These are phyloP conservation scores for Alca torda DNA, from an alignment of 2,797 vertebrate species.

Conservation along the genomic window DNA sequence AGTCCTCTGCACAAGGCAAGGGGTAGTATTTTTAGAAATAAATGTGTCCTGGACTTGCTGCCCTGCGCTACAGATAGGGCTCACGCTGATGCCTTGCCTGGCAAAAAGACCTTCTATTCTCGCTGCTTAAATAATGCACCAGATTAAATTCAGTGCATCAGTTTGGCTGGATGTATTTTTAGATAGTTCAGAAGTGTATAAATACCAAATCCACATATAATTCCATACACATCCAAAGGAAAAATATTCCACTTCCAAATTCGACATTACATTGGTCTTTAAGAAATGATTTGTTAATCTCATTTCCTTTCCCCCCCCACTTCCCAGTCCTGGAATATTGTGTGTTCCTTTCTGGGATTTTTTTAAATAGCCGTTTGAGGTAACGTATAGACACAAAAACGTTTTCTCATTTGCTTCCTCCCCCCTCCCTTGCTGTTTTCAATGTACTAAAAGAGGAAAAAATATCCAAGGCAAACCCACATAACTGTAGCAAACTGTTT, in stretches of 20 bases:
- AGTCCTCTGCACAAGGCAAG: conserved; percentile 26
- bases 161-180: conserved; percentile 54
- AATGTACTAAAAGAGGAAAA: conserved; percentile 62
- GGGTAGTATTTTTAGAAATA: conserved; percentile 66
- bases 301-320: conserved; percentile 32
- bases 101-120: conserved; percentile 28
- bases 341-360: conserved; percentile 26
- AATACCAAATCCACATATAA: conserved; percentile 56
- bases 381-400: conserved; percentile 53
- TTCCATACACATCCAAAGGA: conserved; percentile 45
- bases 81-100: conserved; percentile 57
- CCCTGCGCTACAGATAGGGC: conserved; percentile 49
- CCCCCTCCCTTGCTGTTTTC: conserved; percentile 45
- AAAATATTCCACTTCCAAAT: conserved; percentile 33
- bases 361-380: conserved; percentile 50
- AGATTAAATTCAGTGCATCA: conserved; percentile 59
- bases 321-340: conserved; percentile 23
- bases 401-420: conserved; percentile 22
- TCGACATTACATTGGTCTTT: background rate
- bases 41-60: conserved; percentile 36
- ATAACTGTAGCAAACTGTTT: conserved; percentile 79
- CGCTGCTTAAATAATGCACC: conserved; percentile 65
- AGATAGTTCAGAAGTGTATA: conserved; percentile 56
- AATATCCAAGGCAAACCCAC: conserved; percentile 71
- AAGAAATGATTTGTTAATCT: conserved; percentile 62